These are phyloP conservation scores for Macroramphosus scolopax DNA, from an alignment of 2,797 vertebrate genomes.

Conservation along the genomic window DNA sequence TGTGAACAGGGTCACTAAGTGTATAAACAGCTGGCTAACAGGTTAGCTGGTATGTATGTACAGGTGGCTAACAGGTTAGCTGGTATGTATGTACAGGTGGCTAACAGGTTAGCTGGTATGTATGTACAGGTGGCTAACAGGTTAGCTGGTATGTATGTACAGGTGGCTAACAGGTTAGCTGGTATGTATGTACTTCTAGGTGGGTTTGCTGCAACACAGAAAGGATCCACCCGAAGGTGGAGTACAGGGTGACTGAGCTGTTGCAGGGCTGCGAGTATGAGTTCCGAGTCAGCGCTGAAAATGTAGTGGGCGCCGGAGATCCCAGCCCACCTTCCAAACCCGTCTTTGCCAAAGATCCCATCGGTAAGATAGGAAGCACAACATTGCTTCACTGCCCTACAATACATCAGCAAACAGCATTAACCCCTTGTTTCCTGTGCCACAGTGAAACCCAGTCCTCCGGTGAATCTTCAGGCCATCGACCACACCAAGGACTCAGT, in stretches of 20 bases:
- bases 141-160: conserved; percentile 73
- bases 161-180: background rate
- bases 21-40: background rate
- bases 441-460: conserved; percentile 91
- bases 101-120: background rate
- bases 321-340: conserved; percentile 96
- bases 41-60: background rate
- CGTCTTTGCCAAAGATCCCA: conserved; percentile 94
- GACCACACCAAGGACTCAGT: conserved; percentile 94
- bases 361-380: conserved; percentile 76
- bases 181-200: conserved; percentile 57
- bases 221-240: conserved; percentile 84
- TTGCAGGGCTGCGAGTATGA: conserved; percentile 96
- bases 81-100: conserved; percentile 52
- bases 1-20: no score
- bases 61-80: conserved; percentile 87
- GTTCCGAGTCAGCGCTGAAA: conserved; percentile 97
- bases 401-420: background rate
- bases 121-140: conserved; percentile 83
- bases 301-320: conserved; percentile 92
- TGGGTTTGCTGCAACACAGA: conserved; percentile 90
- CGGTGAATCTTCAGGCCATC: conserved; percentile 83
- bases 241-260: conserved; percentile 91
- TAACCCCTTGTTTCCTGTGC: background rate
- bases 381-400: background rate